Evolutionary conservation across 2,888 invertebrate genomes (phyloP).

Genomic region (Thecophora atra): DNA sequence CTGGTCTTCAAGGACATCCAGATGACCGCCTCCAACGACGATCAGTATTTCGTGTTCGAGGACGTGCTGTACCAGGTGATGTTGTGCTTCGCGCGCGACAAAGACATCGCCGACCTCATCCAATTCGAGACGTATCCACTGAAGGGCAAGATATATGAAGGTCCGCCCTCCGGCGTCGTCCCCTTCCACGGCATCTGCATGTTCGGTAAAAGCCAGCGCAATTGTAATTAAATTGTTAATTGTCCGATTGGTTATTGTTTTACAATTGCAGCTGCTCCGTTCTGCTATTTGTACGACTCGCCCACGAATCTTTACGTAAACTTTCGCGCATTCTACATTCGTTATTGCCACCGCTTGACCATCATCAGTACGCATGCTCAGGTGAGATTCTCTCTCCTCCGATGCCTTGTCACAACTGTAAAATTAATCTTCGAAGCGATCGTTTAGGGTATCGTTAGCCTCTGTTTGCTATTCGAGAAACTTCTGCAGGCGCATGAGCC

Average conservation of each 20-base stretch:
- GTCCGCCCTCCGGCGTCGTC: slow-evolving; percentile 92
- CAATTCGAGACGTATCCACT: slow-evolving; percentile 67
- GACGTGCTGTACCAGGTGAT: slow-evolving; percentile 93
- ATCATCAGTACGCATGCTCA: slow-evolving; percentile 92
- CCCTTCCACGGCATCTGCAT: slow-evolving; percentile 98
- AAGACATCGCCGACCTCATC: slow-evolving; percentile 79
- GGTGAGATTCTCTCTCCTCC: slow-evolving; percentile 59
- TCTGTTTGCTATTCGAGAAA: slow-evolving; percentile 89
- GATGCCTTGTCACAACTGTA: too few species aligned
- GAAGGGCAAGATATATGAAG: slow-evolving; percentile 64
- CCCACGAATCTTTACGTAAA: slow-evolving; percentile 87
- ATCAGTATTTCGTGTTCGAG: slow-evolving; percentile 97
- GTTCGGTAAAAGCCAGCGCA: slow-evolving; percentile 77
- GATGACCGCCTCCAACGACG: slow-evolving; percentile 95
- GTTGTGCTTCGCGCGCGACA: slow-evolving; percentile 91
- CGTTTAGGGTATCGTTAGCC: slow-evolving; percentile 81
- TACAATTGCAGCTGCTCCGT: slow-evolving; percentile 83
- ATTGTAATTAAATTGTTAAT: not conserved
- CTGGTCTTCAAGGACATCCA: slow-evolving; percentile 96
- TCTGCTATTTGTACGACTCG: slow-evolving; percentile 92
- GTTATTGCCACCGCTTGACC: slow-evolving; percentile 92
- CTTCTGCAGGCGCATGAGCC: slow-evolving; percentile 91
- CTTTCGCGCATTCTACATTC: slow-evolving; percentile 88
- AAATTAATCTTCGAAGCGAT: too few species aligned
- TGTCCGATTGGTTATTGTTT: not conserved